A percentile compares a stretch with the other conserved stretches of the same genome.
These are phyloP conservation scores for Gopherus flavomarginatus DNA, from an alignment of 2,113 vertebrate genomes.

Conservation along the genomic window DNA sequence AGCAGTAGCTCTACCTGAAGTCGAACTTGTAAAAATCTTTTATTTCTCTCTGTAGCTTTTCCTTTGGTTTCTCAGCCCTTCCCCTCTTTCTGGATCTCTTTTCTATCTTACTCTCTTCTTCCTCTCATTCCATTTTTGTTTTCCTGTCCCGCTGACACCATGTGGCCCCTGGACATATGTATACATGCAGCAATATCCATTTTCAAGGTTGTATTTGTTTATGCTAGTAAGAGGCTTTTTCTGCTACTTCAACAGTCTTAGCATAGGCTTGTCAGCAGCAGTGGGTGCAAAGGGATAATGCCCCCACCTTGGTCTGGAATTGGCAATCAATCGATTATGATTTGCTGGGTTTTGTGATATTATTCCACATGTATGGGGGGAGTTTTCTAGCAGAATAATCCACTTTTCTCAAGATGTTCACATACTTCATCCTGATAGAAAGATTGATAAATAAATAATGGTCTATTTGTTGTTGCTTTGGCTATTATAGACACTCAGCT, in stretches of 20 bases:
- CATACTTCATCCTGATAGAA: not conserved
- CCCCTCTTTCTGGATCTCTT: not conserved
- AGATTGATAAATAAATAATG: not conserved
- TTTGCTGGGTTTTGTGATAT: not conserved
- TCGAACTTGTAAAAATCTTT: rapidly evolving
- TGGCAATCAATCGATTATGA: not conserved
- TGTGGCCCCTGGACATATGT: not conserved
- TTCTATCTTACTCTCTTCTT: rapidly evolving
- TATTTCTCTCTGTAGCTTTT: not conserved
- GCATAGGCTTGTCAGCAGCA: not conserved
- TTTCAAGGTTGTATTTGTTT: not conserved
- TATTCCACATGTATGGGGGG: not conserved
- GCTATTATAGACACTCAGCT: not conserved
- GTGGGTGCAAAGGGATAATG: not conserved
- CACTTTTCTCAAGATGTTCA: not conserved
- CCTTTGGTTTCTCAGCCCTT: not conserved
- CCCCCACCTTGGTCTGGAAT: not conserved
- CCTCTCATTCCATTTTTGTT: not conserved
- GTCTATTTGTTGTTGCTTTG: not conserved
- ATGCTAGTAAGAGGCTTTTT: not conserved
- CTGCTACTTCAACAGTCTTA: not conserved
- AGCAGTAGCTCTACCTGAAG: rapidly evolving
- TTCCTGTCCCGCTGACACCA: not conserved
- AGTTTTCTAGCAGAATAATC: not conserved
- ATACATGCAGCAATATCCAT: not conserved